phyloP scores from a whole-genome alignment of 2,113 vertebrate species.

The Myiopsitta monachus region DNA sequence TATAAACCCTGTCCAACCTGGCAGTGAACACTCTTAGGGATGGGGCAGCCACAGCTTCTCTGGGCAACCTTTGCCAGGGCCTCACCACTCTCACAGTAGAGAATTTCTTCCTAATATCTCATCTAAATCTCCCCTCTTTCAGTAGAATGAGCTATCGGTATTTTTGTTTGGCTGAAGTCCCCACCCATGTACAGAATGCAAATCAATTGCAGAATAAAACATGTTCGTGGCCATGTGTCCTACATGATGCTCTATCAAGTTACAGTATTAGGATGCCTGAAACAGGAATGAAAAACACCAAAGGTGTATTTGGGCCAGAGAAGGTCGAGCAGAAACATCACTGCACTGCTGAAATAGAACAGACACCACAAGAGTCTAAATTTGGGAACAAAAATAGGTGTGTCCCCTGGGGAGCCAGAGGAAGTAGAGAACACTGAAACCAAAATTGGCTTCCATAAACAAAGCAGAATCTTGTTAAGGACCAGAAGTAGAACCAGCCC shows the following conservation, averaged over 20 bases:
- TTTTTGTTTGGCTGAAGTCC: neutral
- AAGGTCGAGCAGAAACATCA: neutral
- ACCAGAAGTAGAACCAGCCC: neutral
- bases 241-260: neutral
- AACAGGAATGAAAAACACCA: neutral
- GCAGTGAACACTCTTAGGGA: neutral
- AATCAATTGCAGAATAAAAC: neutral
- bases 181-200: neutral
- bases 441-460: neutral
- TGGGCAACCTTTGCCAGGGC: neutral
- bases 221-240: neutral
- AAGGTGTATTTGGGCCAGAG: neutral
- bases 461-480: neutral
- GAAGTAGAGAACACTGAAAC: neutral
- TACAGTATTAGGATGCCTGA: neutral
- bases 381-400: neutral
- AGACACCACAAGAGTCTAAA: accelerated
- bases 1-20: neutral
- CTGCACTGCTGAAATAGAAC: neutral
- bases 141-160: neutral
- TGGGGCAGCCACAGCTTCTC: neutral
- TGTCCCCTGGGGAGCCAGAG: neutral
- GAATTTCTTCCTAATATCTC: neutral
- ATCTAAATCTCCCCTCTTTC: neutral
- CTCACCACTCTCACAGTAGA: neutral